Evolutionary conservation across 2,797 vertebrate genomes (phyloP).

Genomic region (Siniperca undulata): DNA sequence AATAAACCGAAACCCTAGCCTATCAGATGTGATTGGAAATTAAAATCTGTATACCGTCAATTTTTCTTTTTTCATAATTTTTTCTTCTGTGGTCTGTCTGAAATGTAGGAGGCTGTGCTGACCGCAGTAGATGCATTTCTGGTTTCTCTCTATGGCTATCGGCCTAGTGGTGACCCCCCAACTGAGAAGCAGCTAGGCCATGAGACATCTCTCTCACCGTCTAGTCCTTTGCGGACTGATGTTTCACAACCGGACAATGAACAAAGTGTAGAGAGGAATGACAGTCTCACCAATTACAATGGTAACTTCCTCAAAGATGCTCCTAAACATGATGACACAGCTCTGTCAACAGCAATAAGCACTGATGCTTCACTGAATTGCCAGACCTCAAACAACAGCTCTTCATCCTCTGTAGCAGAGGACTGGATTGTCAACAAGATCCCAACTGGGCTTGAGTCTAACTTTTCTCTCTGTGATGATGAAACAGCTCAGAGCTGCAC

Average conservation of each 20-base stretch:
- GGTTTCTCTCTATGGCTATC: constrained; percentile 90
- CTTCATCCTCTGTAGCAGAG: constrained; percentile 82
- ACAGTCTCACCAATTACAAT: constrained; percentile 20
- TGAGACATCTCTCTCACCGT: not conserved
- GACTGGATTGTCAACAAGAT: constrained; percentile 80
- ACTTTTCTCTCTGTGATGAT: constrained; percentile 63
- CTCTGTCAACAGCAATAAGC: not conserved
- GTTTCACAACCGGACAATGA: not conserved
- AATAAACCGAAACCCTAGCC: not conserved
- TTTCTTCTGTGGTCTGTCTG: constrained; percentile 18
- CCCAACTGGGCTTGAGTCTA: constrained; percentile 54
- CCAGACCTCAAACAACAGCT: constrained; percentile 78
- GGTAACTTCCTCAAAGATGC: not conserved
- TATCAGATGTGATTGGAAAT: not conserved
- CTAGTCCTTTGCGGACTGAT: constrained; percentile 16
- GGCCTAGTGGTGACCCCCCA: constrained; percentile 63
- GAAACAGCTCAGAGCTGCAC: constrained; percentile 46
- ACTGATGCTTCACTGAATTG: constrained; percentile 30
- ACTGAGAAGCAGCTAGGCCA: constrained; percentile 27
- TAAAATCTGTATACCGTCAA: not conserved
- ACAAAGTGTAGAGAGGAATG: constrained; percentile 58
- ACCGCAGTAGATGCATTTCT: constrained; percentile 91
- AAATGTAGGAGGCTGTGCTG: constrained; percentile 89
- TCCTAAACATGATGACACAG: not conserved
- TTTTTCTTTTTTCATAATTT: not conserved